Percentiles rank a stretch among this genome's conserved stretches.
Evolutionary conservation across 2,113 vertebrate genomes (phyloP).

Genomic region (Amblyopsis rosae): DNA sequence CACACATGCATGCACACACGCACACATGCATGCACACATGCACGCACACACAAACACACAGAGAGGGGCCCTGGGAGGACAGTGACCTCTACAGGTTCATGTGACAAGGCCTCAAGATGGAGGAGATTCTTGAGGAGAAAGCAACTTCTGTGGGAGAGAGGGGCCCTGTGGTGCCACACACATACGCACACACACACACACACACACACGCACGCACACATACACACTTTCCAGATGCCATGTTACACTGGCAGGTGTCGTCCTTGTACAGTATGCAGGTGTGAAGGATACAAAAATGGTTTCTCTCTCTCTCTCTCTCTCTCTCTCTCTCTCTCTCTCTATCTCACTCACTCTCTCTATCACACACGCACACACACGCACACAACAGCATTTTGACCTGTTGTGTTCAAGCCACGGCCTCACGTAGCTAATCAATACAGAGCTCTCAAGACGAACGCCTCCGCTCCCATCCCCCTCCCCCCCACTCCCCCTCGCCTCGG

Average conservation of each 20-base stretch:
- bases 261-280: too few species aligned
- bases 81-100: conserved; percentile 64
- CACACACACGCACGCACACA: conserved; percentile 36
- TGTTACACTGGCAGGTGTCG: conserved; percentile 18
- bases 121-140: conserved; percentile 30
- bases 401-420: background rate
- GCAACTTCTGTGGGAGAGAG: conserved; percentile 1
- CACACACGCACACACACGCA: conserved; percentile 36
- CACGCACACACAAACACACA: conserved; percentile 52
- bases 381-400: background rate
- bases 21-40: conserved; percentile 40
- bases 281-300: too few species aligned
- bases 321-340: too few species aligned
- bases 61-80: conserved; percentile 54
- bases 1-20: conserved; percentile 18
- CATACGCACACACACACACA: conserved; percentile 5
- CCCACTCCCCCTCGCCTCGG: background rate
- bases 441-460: conserved; percentile 10
- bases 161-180: conserved; percentile 6
- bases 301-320: too few species aligned
- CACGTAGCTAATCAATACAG: conserved; percentile 10
- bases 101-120: conserved; percentile 43
- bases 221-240: conserved; percentile 2
- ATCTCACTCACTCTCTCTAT: too few species aligned
- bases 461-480: background rate